Percentiles rank a stretch among this genome's conserved stretches.
Evolutionary conservation across 30 jellyfish, hydroid and myxozoan genomes (phyloP).

Genomic region (Turritopsis dohrnii): DNA sequence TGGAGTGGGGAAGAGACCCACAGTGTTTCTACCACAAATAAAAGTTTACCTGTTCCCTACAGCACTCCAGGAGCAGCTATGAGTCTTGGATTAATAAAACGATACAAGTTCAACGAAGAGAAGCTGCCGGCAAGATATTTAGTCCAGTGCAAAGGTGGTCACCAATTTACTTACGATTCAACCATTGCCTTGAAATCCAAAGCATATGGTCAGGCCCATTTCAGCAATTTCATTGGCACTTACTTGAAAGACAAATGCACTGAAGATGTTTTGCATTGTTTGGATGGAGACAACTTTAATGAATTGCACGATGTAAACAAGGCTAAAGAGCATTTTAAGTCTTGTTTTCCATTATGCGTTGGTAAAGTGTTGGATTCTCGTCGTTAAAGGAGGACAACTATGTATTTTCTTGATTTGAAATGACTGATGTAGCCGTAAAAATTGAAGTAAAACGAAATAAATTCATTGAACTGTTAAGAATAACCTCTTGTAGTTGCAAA

Average conservation of each 20-base stretch:
- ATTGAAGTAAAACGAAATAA: no score
- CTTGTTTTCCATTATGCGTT: background rate
- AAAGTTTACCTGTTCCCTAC: background rate
- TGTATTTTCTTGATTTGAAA: no score
- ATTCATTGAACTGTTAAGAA: no score
- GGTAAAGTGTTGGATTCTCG: background rate
- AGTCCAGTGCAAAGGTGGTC: constrained; percentile 13
- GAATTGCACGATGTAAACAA: background rate
- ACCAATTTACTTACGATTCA: background rate
- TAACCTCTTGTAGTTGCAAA: no score
- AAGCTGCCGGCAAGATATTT: constrained; percentile 2
- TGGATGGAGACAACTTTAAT: background rate
- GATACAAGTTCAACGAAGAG: constrained; percentile 1
- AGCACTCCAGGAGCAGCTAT: constrained; percentile 31
- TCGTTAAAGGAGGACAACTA: background rate
- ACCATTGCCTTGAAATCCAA: background rate
- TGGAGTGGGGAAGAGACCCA: background rate
- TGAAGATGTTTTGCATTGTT: background rate
- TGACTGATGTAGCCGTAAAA: no score
- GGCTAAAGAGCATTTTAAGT: background rate
- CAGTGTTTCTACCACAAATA: background rate
- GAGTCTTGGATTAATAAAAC: constrained; percentile 16
- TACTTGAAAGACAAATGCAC: background rate
- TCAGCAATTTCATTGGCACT: background rate
- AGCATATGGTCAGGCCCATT: background rate